Conservation (phyloP, 2,888 invertebrate species). For the Mythimna ferrago region DNA sequence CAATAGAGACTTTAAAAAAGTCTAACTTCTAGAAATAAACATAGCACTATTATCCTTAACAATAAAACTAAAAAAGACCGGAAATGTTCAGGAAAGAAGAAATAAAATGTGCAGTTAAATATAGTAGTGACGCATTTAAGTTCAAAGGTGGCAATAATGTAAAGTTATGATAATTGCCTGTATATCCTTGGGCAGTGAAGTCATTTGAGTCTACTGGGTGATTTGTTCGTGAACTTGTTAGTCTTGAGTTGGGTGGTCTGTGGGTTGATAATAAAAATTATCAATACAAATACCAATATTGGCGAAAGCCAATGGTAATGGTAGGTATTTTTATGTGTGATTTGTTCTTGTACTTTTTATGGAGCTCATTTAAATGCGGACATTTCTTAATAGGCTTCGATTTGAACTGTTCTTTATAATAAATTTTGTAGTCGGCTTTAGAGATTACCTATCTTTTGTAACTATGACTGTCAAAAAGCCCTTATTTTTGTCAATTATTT, state of each 20-base stretch:
- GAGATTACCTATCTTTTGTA: not conserved
- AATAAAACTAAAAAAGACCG: constrained; percentile 49
- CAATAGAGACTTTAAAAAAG: constrained; percentile 12
- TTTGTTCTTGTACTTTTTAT: too few relatives aligned
- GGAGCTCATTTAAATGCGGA: too few relatives aligned
- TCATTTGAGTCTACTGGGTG: constrained; percentile 7
- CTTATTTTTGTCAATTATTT: not conserved
- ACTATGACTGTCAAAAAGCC: not conserved
- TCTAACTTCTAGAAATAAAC: constrained; percentile 15
- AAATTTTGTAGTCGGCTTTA: not conserved
- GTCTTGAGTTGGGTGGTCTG: constrained; percentile 20
- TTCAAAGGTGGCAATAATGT: constrained; percentile 39
- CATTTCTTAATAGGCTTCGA: not conserved
- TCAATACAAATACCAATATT: not conserved
- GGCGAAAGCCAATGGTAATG: too few relatives aligned
- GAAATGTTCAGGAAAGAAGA: constrained; percentile 36
- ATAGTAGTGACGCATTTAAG: constrained; percentile 29
- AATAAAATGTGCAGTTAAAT: constrained; percentile 31
- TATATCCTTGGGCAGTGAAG: constrained; percentile 42
- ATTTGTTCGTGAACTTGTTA: constrained; percentile 32
- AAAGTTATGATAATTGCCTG: constrained; percentile 36
- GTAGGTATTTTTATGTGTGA: not conserved
- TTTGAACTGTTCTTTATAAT: not conserved
- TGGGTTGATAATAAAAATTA: constrained; percentile 11
- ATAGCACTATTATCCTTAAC: constrained; percentile 43